Evolutionary conservation across 1,140 invertebrate genomes (phyloP).

Genomic region (Anastrepha obliqua): DNA sequence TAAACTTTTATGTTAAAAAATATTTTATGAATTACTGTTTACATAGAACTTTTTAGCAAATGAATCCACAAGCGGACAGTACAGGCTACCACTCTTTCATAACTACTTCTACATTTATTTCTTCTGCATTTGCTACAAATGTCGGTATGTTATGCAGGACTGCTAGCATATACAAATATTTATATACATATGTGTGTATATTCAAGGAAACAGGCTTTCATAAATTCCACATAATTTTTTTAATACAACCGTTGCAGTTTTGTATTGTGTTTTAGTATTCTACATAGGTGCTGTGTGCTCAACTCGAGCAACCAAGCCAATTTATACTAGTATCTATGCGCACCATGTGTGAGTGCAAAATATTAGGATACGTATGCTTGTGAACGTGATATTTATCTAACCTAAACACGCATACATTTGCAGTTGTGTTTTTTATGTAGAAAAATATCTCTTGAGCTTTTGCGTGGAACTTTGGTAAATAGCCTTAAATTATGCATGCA

Average conservation of each 20-base stretch:
- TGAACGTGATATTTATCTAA: conserved; percentile 2
- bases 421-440: neutral
- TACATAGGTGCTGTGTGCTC: neutral
- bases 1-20: conserved; percentile 45
- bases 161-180: neutral
- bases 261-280: neutral
- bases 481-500: neutral
- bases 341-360: neutral
- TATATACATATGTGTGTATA: too few species aligned
- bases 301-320: neutral
- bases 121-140: neutral
- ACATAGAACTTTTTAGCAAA: conserved; percentile 16
- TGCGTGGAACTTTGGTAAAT: neutral
- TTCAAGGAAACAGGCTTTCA: neutral
- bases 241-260: neutral
- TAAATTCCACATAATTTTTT: neutral
- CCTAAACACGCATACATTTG: neutral
- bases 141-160: neutral
- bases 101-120: neutral
- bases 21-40: conserved; percentile 42
- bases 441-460: conserved; percentile 24
- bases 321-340: neutral
- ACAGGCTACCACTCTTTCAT: neutral
- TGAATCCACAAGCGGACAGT: conserved; percentile 24
- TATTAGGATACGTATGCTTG: neutral